Base-by-base conservation (phyloP, 2,888 invertebrate genomes). In the Trissolcus japonicus region DNA sequence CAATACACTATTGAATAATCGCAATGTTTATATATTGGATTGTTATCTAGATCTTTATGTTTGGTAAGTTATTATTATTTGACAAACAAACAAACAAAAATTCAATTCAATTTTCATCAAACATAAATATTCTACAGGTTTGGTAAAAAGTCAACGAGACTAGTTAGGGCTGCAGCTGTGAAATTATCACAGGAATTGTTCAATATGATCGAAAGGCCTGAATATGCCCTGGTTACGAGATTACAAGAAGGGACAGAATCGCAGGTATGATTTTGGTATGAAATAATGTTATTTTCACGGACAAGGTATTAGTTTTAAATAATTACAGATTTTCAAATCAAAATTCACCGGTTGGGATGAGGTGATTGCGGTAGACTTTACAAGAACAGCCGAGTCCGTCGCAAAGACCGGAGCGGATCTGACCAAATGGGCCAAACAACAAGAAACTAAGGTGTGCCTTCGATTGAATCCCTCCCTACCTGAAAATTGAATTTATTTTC, bases 271-370 rank as follows among this genome's bases (percentile, higher is more conserved):
- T 25, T 51, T 14, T 13, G 9, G 11, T 46, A 46, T n/a, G 0
- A 6, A 11, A 35, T 1, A 35, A 0, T 35, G 7, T 35, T 25
- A 41, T 66, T 57, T n/a, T 4, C 13, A 48, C 13, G 4, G 13
- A 54, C 25, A 54, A 9, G 6, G 2, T 51, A 16, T 51, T 4
- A 25, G 6, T 6, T 6, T 25, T 25, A 25, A 25, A 25, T 25
- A 25, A 25, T 25, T 25, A n/a, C 82, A 95, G 92, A 94, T 98
- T 80, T 99, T 99, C 90, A 98, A 99, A 90, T 95, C 96, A 0
- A 98, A 99, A 90, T 99, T 99, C 90, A 90, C 93, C 55, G 98
- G 97, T 7, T 99, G 99, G 99, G 98, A 99, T 87, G 99, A 99
- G 90, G 98, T 99, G 16, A 97, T 99, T 83, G 98, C 98, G 0